Conservation (phyloP, 2,113 vertebrate genomes). For the Passer domesticus region DNA sequence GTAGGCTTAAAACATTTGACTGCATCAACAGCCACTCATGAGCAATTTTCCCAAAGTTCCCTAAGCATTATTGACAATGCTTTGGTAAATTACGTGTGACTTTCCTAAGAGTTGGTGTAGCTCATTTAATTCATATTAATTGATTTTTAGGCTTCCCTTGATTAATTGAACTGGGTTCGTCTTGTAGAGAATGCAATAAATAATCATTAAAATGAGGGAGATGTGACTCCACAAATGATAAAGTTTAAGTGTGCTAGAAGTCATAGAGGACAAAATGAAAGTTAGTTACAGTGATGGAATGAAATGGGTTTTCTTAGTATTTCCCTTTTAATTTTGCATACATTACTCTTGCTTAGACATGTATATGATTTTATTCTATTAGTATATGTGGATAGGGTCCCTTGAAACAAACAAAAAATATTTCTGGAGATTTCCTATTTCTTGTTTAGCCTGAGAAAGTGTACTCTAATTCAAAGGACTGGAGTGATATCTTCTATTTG, state of each 20-base stretch:
- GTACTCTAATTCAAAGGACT: neutral
- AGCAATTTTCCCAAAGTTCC: conserved; percentile 72
- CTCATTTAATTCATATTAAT: conserved; percentile 95
- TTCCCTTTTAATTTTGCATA: neutral
- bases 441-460: neutral
- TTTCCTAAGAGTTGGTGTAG: conserved; percentile 85
- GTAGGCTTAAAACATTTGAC: conserved; percentile 70
- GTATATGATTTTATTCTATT: neutral
- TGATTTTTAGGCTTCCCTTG: conserved; percentile 88
- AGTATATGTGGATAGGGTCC: neutral
- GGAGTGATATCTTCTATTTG: neutral
- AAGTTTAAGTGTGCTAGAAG: conserved; percentile 83
- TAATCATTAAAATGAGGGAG: conserved; percentile 83
- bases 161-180: conserved; percentile 86
- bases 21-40: conserved; percentile 72
- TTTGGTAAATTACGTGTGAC: conserved; percentile 90
- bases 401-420: neutral
- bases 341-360: neutral
- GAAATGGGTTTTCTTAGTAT: neutral
- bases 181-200: conserved; percentile 86
- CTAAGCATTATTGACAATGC: conserved; percentile 77
- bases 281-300: neutral
- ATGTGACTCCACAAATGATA: conserved; percentile 78
- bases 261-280: conserved; percentile 78
- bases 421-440: neutral